These are phyloP conservation scores for Adela reaumurella DNA, from an alignment of 2,888 invertebrate genomes.

Conservation along the genomic window DNA sequence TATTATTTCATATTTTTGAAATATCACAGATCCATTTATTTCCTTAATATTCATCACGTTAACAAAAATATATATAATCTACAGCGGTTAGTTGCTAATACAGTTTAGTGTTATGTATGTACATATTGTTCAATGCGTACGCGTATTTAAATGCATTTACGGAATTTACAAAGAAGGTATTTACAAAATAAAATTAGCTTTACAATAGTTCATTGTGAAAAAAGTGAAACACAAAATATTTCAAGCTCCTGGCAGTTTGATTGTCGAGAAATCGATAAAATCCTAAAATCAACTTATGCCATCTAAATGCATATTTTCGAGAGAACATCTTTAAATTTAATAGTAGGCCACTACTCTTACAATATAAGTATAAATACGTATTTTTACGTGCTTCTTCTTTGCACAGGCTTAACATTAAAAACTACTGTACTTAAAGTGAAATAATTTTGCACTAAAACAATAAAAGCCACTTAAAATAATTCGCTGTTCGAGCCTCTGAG, in stretches of 20 bases:
- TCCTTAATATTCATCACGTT: constrained; percentile 49
- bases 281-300: constrained; percentile 3
- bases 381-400: constrained; percentile 6
- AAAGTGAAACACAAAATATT: background rate
- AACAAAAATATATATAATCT: constrained; percentile 50
- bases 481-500: background rate
- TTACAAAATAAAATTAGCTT: too few species aligned
- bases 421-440: constrained; percentile 1
- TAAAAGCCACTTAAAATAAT: background rate
- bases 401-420: constrained; percentile 11
- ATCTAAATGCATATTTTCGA: constrained; percentile 2
- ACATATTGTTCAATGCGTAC: background rate
- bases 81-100: constrained; percentile 3
- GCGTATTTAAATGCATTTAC: constrained; percentile 1
- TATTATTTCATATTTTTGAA: constrained; percentile 54
- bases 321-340: background rate
- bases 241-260: too few species aligned
- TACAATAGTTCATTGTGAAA: too few species aligned
- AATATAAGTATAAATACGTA: constrained; percentile 6
- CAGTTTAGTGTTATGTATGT: background rate
- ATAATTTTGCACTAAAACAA: constrained; percentile 1
- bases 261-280: too few species aligned
- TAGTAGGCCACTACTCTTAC: constrained; percentile 1
- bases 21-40: constrained; percentile 57
- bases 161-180: constrained; percentile 1